Percentiles rank a stretch among this genome's conserved stretches.
Evolutionary conservation across 2,888 invertebrate genomes (phyloP).

Genomic region (Zygogramma bicolorata): DNA sequence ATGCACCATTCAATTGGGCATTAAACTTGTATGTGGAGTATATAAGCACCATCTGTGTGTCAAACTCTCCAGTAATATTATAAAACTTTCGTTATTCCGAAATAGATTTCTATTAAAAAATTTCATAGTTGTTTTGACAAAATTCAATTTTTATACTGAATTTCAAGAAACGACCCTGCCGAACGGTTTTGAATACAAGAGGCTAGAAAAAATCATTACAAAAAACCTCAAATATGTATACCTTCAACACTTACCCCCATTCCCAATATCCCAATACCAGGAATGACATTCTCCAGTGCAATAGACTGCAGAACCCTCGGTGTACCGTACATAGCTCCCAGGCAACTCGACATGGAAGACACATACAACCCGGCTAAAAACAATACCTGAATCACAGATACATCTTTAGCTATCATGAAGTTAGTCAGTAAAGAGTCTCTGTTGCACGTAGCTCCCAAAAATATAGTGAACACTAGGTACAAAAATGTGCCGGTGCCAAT

Average conservation of each 20-base stretch:
- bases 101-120: too few species aligned
- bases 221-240: neutral
- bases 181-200: too few species aligned
- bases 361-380: slow-evolving; percentile 94
- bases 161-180: too few species aligned
- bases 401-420: slow-evolving; percentile 93
- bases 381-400: slow-evolving; percentile 85
- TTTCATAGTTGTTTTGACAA: too few species aligned
- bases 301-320: slow-evolving; percentile 95
- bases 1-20: too few species aligned
- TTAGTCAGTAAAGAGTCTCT: slow-evolving; percentile 79
- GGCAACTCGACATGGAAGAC: slow-evolving; percentile 94
- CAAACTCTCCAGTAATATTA: too few species aligned
- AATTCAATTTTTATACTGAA: too few species aligned
- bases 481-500: slow-evolving; percentile 89
- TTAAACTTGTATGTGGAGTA: too few species aligned
- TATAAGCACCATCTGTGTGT: too few species aligned
- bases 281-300: slow-evolving; percentile 95
- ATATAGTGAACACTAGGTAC: slow-evolving; percentile 90
- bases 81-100: too few species aligned
- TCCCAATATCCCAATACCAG: slow-evolving; percentile 86
- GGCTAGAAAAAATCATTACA: too few species aligned
- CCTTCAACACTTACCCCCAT: slow-evolving; percentile 79
- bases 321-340: slow-evolving; percentile 96
- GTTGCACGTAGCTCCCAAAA: slow-evolving; percentile 89